phyloP scores from a whole-genome alignment of 2,113 vertebrate species.

The Sylvietta virens region DNA sequence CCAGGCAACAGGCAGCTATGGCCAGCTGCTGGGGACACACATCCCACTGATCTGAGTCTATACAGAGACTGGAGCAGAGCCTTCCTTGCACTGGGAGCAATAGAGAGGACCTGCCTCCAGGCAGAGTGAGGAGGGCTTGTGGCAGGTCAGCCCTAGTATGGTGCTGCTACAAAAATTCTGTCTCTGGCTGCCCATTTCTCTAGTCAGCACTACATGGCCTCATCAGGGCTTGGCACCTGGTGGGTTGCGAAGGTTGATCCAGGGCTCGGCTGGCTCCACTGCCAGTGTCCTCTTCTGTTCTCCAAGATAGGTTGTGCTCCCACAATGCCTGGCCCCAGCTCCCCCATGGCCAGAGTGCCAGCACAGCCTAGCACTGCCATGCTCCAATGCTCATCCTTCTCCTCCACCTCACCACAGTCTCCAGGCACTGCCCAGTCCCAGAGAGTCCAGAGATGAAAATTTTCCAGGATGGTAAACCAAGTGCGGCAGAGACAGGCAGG shows the following conservation, averaged over 20 bases:
- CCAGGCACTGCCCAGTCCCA: neutral
- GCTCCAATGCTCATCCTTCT: neutral
- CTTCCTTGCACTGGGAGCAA: fast-evolving
- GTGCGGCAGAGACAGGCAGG: fast-evolving
- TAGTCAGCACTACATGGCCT: neutral
- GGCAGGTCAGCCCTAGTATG: neutral
- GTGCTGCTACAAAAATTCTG: neutral
- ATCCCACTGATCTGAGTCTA: neutral
- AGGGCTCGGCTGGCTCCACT: neutral
- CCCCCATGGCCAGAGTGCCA: fast-evolving
- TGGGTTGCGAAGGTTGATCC: neutral
- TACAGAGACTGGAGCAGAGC: neutral
- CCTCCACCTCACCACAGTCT: neutral
- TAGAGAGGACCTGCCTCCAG: neutral
- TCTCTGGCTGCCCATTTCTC: neutral
- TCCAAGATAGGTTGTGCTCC: neutral
- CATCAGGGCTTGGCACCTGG: neutral
- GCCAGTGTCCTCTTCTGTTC: neutral
- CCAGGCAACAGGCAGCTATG: neutral
- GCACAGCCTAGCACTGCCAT: neutral
- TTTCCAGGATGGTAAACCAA: neutral
- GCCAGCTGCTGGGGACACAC: neutral
- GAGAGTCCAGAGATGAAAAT: neutral
- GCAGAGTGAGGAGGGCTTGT: neutral
- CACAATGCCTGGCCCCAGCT: neutral